Conservation (phyloP, 2,113 vertebrate genomes). For the Cervus canadensis region DNA sequence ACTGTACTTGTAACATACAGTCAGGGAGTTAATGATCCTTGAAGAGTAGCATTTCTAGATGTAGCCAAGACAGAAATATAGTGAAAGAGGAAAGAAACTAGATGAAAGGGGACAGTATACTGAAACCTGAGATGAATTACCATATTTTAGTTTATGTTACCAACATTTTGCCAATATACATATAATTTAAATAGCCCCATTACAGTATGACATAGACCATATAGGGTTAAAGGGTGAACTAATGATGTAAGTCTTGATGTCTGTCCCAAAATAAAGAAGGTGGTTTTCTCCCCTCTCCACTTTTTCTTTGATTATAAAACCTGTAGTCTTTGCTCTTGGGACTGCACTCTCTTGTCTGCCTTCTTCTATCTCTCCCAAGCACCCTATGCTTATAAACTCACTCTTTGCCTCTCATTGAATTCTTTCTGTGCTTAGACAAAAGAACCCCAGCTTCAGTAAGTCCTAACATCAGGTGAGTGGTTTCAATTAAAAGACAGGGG, state of each 20-base stretch:
- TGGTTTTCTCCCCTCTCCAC: background rate
- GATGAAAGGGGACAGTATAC: no score
- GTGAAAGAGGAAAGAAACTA: no score
- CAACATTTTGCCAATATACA: background rate
- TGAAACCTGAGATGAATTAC: no score
- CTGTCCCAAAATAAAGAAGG: background rate
- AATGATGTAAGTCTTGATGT: background rate
- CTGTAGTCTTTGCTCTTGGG: background rate
- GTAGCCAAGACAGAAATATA: no score
- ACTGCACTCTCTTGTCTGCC: background rate
- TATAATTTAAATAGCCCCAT: background rate
- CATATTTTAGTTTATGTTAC: background rate
- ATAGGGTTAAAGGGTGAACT: background rate
- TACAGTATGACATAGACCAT: background rate
- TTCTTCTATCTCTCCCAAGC: background rate
- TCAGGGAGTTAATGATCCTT: no score
- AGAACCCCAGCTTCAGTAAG: background rate
- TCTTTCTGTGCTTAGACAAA: background rate
- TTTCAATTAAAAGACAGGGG: background rate
- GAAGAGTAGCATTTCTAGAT: no score
- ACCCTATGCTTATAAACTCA: background rate
- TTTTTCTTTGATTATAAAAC: background rate
- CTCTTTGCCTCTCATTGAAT: background rate
- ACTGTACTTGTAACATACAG: no score
- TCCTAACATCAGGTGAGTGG: background rate